Base-by-base conservation (phyloP, 2,888 invertebrate species). In the Athalia circularis region DNA sequence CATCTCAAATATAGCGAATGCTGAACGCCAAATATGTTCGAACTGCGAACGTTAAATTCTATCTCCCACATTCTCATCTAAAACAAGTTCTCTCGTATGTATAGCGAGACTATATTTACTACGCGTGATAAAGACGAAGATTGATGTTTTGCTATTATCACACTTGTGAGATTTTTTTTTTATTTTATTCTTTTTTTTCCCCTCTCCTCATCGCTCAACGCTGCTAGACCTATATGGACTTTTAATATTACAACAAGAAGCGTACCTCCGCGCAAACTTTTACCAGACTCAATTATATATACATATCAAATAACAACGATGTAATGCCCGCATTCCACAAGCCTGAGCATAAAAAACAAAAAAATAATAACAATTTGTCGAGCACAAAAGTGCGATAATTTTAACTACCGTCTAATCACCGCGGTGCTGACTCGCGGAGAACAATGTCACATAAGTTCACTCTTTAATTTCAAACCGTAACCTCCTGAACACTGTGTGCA, bases 81-180 rank as follows among this genome's bases (percentile, higher is more conserved):
- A 5, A 65, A 29, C 43, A 52, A 68, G n/a, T 54, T 29, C 5
- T 52, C 29, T 52, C 13, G 29, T 29, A 59, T 59, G 45, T 47
- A 47, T 59, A 47, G 47, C 47, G 47, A n/a, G 72, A 45, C 59
- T 47, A 13, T 29, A 29, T 72, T 72, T 45, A 59, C 7, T 47
- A 72, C 29, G 59, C 72, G 47, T 47, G 59, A 59, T 47, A 47
- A 47, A 47, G 72, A 72, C 72, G 47, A 72, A 72, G 72, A 72
- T 72, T 72, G 72, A 68, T 68, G 68, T 9, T 47, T 8, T 15
- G 68, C 52, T 43, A 68, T 68, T 68, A 52, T 54, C 52, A 9
- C 9, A 11, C 54, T 43, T 50, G 43, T 54, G 8, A 68, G 11
- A 11, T 67, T 67, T 67, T 54, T 54, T 4, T 13, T 9, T 4